Evolutionary conservation across 2,797 vertebrate species (phyloP), one percentile per base, ranked within the genome.

Genomic region (Pogonophryne albipinna): DNA sequence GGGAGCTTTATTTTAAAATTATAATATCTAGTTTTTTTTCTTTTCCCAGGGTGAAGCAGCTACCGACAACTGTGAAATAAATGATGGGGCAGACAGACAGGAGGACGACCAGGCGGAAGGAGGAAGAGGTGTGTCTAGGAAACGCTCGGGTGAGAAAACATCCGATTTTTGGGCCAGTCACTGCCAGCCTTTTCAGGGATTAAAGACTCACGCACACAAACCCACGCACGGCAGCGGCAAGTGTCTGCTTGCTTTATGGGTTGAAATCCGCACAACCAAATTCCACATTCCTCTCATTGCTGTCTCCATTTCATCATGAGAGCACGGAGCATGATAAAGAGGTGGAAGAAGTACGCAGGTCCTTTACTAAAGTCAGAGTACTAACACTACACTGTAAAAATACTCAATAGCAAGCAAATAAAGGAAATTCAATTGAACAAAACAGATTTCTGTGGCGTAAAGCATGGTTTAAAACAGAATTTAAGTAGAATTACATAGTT

Each of bases 121-220:
- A 80, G 74, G 74, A 72, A 76, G 86, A 91, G 93, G 93, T 89
- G 91, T 91, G 92, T 88, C 91, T 89, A 87, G 85, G 91, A 93
- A 92, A 85, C 34, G 72, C 80, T 86, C 59, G 84, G 83, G 80
- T 92, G 87, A 91, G 78, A 91, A 92, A 93, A 93, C 92, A 94
- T 94, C 92, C 92, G 91, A 92, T 91, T 87, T 89, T 80, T 87
- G 84, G 84, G 81, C 92, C 90, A 93, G 87, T 92, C 88, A 78
- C 85, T 64, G 85, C 78, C 86, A 82, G 89, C 71, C 87, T 80
- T 74, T 56, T 70, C 44, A 56, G 68, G 86, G 90, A 90, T 90
- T 90, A 90, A 82, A 87, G 71, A 85, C 50, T 31, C 62, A 34
- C 23, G 3, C 23, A 23, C n/a, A n/a, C n/a, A n/a, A n/a, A 50